Base-by-base conservation (phyloP, 1,140 invertebrate genomes). In the Diabrotica virgifera region DNA sequence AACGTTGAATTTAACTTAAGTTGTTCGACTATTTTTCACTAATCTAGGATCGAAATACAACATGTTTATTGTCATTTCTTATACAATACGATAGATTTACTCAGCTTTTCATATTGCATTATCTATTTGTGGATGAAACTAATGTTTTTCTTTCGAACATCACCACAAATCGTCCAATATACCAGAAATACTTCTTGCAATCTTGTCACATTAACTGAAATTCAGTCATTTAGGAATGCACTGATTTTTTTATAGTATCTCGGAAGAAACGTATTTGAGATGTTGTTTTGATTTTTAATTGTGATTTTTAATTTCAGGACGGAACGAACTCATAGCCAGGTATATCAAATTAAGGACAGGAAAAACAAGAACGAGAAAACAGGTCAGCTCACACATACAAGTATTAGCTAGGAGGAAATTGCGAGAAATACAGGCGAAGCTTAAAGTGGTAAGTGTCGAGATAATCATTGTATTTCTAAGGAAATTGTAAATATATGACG, bases 321-420 rank as follows among this genome's bases (percentile, higher is more conserved):
- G 97, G 71, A 99, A 99, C 85, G 97, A 99, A 85, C 85, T 99
- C 75, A 99, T 99, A 82, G 97, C 97, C 68, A 87, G 97, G 74
- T 99, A 99, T 83, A 99, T 99, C 78, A 99, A 99, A 87, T 83
- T 99, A 72, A 87, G 97, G 73, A 99, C 97, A 65, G 98, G 97
- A 59, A 99, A 99, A 82, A 99, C 96, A 79, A 89, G 98, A 80
- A 99, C 97, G 77, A 85, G 97, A 76, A 99, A 99, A 83, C 97
- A 99, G 85, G 97, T 99, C 72, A 98, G 96, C 70, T 98, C 95
- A 73, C 97, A 99, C 80, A 99, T 99, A 82, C 97, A 99, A 83
- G 97, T 99, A 67, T 86, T 99, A 69, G 97, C 97, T 58, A 89
- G 97, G 81, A 87, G 97, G 82, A 98, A 98, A 87, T 86, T 98